Percentiles rank a stretch among this genome's conserved stretches.
Conservation (phyloP, 2,113 vertebrate genomes). For the Procavia capensis region DNA sequence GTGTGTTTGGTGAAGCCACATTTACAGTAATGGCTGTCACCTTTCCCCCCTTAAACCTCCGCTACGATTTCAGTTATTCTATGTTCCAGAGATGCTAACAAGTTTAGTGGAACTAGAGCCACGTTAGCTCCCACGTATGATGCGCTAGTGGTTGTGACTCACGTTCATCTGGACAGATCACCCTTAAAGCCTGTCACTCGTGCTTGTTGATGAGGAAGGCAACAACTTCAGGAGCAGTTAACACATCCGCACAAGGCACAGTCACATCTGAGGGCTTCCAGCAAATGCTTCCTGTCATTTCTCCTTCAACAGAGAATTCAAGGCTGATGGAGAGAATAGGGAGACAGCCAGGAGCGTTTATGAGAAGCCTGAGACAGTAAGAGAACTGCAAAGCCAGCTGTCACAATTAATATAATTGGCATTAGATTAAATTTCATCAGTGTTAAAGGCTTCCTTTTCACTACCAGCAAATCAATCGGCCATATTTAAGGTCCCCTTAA, state of each 20-base stretch:
- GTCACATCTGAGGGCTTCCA: constrained; percentile 53
- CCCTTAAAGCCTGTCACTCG: constrained; percentile 41
- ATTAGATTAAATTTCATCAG: constrained; percentile 55
- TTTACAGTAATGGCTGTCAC: background rate
- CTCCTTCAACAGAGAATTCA: background rate
- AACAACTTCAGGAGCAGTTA: constrained; percentile 49
- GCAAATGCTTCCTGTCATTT: constrained; percentile 49
- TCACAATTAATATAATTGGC: constrained; percentile 52
- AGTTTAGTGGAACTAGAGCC: background rate
- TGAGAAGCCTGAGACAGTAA: background rate
- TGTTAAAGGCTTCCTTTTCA: constrained; percentile 47
- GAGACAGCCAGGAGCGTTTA: background rate
- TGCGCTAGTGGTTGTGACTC: constrained; percentile 41
- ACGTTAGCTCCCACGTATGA: background rate
- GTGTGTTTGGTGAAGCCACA: background rate
- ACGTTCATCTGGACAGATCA: constrained; percentile 54
- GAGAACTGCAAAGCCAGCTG: constrained; percentile 38
- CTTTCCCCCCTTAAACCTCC: background rate
- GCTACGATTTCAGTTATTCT: background rate
- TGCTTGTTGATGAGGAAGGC: constrained; percentile 47
- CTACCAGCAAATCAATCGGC: constrained; percentile 25
- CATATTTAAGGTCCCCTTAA: background rate
- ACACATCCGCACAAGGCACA: constrained; percentile 24
- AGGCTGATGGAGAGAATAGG: background rate
- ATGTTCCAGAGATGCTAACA: background rate